These are phyloP conservation scores for Butorides virescens DNA, from an alignment of 2,113 vertebrate species.

Conservation along the genomic window DNA sequence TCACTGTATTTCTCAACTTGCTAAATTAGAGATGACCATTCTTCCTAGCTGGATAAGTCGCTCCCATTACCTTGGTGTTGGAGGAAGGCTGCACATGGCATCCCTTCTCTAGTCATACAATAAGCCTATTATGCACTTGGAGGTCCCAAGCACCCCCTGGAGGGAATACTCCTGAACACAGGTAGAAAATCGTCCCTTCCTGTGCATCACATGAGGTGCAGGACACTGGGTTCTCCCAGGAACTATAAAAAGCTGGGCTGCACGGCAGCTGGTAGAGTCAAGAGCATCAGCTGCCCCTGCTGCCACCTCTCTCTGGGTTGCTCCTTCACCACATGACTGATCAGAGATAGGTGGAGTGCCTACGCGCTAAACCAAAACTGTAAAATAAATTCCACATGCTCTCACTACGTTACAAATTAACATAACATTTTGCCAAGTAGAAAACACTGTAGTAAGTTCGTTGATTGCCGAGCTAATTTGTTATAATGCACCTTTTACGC, in stretches of 20 bases:
- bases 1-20: neutral
- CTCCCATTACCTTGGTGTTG: neutral
- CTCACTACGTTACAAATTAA: neutral
- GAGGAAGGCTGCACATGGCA: neutral
- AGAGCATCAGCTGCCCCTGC: neutral
- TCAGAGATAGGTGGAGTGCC: neutral
- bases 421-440: conserved; percentile 16
- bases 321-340: neutral
- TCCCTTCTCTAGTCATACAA: neutral
- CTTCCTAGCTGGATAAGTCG: neutral
- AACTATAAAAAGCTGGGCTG: neutral
- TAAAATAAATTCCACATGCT: neutral
- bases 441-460: neutral
- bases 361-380: neutral
- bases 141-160: neutral
- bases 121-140: neutral
- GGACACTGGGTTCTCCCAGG: neutral
- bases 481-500: conserved; percentile 51
- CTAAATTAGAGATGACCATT: neutral
- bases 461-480: conserved; percentile 12
- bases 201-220: neutral
- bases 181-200: neutral
- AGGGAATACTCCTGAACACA: neutral
- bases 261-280: neutral
- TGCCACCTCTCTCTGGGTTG: neutral